Percentiles rank a stretch among this genome's conserved stretches.
Evolutionary conservation across 2,797 vertebrate species (phyloP).

Genomic region (Xenentodon cancila): DNA sequence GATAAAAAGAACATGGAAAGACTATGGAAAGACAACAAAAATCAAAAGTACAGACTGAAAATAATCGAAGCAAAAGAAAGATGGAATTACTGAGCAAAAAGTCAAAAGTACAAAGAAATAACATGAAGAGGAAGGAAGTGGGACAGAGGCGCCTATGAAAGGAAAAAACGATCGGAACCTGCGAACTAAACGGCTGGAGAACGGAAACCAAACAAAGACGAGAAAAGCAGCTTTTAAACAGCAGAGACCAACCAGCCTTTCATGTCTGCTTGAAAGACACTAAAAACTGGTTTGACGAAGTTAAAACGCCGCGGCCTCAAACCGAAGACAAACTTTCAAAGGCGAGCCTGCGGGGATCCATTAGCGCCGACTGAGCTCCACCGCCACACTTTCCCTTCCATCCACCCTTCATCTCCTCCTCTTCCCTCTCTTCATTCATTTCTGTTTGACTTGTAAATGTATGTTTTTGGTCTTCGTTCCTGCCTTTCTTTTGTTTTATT

Average conservation of each 20-base stretch:
- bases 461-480: neutral
- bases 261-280: conserved; percentile 63
- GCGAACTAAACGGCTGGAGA: neutral
- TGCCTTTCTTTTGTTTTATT: neutral
- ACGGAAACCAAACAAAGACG: conserved; percentile 15
- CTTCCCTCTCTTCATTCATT: conserved; percentile 9
- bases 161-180: neutral
- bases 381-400: conserved; percentile 18
- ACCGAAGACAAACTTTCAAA: conserved; percentile 53
- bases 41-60: no score
- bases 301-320: conserved; percentile 18
- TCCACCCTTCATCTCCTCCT: conserved; percentile 23
- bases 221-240: conserved; percentile 26
- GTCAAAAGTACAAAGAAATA: neutral
- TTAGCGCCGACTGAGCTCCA: conserved; percentile 30
- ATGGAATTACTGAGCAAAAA: no score
- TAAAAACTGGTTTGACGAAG: conserved; percentile 39
- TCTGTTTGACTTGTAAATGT: conserved; percentile 22
- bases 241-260: conserved; percentile 54
- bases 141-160: neutral
- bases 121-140: neutral
- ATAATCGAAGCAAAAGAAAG: no score
- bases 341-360: conserved; percentile 59
- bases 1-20: no score
- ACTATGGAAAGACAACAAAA: no score